These are phyloP conservation scores for Indicator maculatus DNA, from an alignment of 2,113 vertebrate genomes.

Conservation along the genomic window DNA sequence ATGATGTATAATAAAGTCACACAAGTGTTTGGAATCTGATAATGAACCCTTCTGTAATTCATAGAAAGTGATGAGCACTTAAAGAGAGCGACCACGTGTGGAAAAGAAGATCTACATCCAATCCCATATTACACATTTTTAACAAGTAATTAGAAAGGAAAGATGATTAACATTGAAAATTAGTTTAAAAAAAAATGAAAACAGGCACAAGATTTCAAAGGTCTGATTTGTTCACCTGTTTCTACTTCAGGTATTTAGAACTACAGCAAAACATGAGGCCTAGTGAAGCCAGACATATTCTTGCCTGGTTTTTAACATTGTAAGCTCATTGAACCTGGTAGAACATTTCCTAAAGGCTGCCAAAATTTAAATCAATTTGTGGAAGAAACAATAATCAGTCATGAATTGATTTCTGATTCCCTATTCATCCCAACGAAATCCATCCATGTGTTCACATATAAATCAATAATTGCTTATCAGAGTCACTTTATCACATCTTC, in stretches of 20 bases:
- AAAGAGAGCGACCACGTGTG: not conserved
- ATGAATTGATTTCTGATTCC: conserved; percentile 72
- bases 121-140: fast-evolving
- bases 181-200: not conserved
- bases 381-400: conserved; percentile 66
- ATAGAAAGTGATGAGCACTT: not conserved
- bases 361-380: conserved; percentile 64
- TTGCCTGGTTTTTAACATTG: conserved; percentile 24
- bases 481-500: not conserved
- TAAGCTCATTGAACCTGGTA: conserved; percentile 41
- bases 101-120: not conserved
- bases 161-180: not conserved
- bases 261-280: not conserved
- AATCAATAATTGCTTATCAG: not conserved
- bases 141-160: not conserved
- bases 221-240: not conserved
- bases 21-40: not conserved
- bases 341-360: conserved; percentile 18
- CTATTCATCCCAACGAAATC: conserved; percentile 49
- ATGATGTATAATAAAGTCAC: not conserved
- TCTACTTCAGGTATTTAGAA: not conserved
- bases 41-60: not conserved
- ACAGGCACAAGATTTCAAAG: not conserved
- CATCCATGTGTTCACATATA: not conserved
- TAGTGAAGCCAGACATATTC: conserved; percentile 15